Base-by-base conservation (phyloP, 2,888 invertebrate species). In the Hipparchia semele region DNA sequence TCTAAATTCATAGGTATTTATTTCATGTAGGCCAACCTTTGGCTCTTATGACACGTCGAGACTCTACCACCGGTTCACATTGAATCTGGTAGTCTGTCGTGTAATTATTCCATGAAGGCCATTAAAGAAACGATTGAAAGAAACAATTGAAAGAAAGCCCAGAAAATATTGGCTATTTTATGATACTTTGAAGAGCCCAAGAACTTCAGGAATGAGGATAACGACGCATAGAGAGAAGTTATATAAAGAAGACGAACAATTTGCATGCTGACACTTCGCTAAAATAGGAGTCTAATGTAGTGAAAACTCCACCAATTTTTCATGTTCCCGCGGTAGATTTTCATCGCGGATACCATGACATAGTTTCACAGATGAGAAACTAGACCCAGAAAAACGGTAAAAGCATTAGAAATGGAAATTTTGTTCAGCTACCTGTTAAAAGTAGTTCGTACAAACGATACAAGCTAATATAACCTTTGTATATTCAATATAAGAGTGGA, bases 401-500 rank as follows among this genome's bases (percentile, higher is more conserved):
- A 69, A 69, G 68, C 68, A 69, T 69, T 61, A 69, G 69, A 61
- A 69, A 69, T 61, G 69, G 69, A 69, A 60, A 69, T 69, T 65
- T 69, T 39, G 53, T 53, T 53, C 60, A 39, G 69, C 53, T 69
- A 69, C 59, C 68, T 68, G 68, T 56, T 23, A 68, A 68, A 68
- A 68, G 68, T 68, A 58, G 49, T 49, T 23, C 51, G 7, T 10
- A 7, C 2, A 49, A 49, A 13, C 49, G 67, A 56, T 49, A 45
- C 53, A 69, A 51, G 53, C 68, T 51, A 60, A 7, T 69, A 51
- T 60, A 13, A 39, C 7, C 60, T 8, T 69, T 69, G 60, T 8
- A 3, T 0, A 7, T 12, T 53, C 8, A n/a, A 53, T 12, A 60
- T 69, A 60, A 6, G 60, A 23, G 39, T 60, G 23, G 33, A 49